phyloP scores from a whole-genome alignment of 2,113 vertebrate genomes.

The Tetrax tetrax region DNA sequence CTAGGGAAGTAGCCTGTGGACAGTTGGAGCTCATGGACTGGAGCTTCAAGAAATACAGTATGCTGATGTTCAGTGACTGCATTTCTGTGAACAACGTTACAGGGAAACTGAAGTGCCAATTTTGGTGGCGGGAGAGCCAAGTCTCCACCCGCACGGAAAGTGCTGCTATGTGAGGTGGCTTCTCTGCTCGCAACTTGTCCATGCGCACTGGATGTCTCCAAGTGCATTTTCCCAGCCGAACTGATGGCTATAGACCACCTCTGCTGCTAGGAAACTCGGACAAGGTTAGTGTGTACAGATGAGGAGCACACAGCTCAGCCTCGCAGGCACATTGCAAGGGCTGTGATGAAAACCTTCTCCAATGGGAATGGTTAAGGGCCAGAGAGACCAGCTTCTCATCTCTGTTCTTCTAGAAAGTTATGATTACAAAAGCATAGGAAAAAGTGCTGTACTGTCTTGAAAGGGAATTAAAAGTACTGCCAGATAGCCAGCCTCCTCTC shows the following conservation, averaged over 20 bases:
- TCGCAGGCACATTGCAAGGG: fast-evolving
- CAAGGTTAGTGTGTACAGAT: fast-evolving
- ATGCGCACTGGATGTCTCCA: not conserved
- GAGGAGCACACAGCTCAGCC: not conserved
- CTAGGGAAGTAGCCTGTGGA: not conserved
- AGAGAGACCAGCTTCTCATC: not conserved
- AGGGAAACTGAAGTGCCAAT: not conserved
- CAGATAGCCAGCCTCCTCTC: not conserved
- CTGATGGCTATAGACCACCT: not conserved
- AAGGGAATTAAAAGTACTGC: not conserved
- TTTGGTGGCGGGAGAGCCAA: not conserved
- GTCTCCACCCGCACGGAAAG: not conserved
- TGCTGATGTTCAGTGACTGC: not conserved
- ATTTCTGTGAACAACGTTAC: not conserved
- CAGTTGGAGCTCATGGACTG: too few species aligned
- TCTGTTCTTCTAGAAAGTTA: not conserved
- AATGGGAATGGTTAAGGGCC: fast-evolving
- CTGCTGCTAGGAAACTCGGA: not conserved
- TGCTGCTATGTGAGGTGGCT: not conserved
- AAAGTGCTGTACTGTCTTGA: not conserved
- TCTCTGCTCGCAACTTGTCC: fast-evolving
- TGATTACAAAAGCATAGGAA: not conserved
- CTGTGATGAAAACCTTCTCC: not conserved
- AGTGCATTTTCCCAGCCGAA: not conserved
- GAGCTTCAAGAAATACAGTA: not conserved